A percentile compares a stretch with the other conserved stretches of the same genome.
phyloP scores from a whole-genome alignment of 2,888 invertebrate genomes.

The Stomorhina lunata region DNA sequence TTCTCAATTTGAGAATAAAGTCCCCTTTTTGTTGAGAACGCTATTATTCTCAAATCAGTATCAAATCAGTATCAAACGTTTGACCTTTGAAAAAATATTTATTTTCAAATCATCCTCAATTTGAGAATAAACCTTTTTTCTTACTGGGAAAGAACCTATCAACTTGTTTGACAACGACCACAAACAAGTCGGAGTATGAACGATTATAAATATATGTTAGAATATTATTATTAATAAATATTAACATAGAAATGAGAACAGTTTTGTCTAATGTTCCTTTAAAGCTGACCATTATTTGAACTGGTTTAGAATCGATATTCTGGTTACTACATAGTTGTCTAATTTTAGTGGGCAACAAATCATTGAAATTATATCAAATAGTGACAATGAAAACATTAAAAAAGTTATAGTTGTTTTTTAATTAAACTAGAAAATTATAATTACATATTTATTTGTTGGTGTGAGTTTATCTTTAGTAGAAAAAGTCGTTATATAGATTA shows the following conservation, averaged over 20 bases:
- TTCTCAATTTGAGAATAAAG: no score
- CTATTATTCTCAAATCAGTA: no score
- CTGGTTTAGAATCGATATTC: background rate
- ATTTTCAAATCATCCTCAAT: no score
- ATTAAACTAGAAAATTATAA: slow-evolving; percentile 33
- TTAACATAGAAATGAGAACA: slow-evolving; percentile 20
- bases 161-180: background rate
- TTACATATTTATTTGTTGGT: slow-evolving; percentile 6
- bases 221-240: slow-evolving; percentile 38
- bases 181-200: background rate
- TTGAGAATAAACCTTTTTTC: no score
- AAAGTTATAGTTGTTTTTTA: slow-evolving; percentile 31
- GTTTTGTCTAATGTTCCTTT: background rate
- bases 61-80: no score
- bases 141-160: no score
- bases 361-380: slow-evolving; percentile 29
- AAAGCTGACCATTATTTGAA: background rate
- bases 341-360: slow-evolving; percentile 25
- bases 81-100: no score
- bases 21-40: no score
- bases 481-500: no score
- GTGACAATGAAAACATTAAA: slow-evolving; percentile 54
- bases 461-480: no score
- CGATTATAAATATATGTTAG: background rate
- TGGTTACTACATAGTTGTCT: background rate